Evolutionary conservation across 2,888 invertebrate species (phyloP), one percentile per base, ranked within the genome.

Genomic region (Rutpela maculata): DNA sequence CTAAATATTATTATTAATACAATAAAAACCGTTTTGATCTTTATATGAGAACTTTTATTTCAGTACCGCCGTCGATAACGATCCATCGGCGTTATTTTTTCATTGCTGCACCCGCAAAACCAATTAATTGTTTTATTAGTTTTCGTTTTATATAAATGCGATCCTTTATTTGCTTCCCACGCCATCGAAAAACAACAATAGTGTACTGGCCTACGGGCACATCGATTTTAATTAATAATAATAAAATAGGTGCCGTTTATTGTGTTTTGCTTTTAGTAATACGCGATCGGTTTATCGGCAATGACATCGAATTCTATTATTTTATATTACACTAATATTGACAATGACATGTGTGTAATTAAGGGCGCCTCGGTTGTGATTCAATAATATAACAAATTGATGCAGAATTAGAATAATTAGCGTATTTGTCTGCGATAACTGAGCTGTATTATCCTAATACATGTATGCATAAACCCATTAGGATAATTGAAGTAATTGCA

Each of bases 361-460:
- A 56, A 56, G 9, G 11, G 18, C 59, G 59, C 4, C 59, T 18
- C 19, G 9, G 11, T 59, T 11, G 59, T 22, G 22, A 50, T 50
- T 59, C 59, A 59, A 5, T 19, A 57, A 19, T 59, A 22, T 18
- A 50, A 55, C 67, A 56, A 67, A 68, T 26, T 35, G 17, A 11
- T 18, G 3, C 68, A 35, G n/a, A 22, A 56, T 57, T 56, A 26
- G 56, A 57, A 22, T 68, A 68, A 68, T 68, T 68, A 31, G 22
- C 31, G 12, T 31, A 68, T 68, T 68, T 68, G 68, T 55, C 59
- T 59, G 19, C 70, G 35, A 70, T 70, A 57, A 31, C 43, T 26
- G 38, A 26, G 15, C 15, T 59, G 43, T 38, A 43, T 38, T 70
- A 43, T 38, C 55, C 57, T 59, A 70, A 70, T 68, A 56, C 56